Evolutionary conservation across 2,888 invertebrate species (phyloP).

Genomic region (Amphiduros pacificus): DNA sequence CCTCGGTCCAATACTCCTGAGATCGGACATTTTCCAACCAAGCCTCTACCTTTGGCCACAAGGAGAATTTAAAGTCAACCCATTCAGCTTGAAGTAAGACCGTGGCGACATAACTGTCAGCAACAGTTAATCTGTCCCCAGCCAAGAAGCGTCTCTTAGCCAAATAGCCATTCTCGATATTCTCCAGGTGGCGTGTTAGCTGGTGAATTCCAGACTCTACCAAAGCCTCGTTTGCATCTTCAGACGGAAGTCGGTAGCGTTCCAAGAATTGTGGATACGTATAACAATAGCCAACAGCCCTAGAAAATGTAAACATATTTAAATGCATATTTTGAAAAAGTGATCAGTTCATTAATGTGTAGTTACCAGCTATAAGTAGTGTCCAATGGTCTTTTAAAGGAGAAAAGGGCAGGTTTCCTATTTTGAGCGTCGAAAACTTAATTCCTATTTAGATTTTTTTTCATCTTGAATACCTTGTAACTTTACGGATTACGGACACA

Average conservation of each 20-base stretch:
- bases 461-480: no score
- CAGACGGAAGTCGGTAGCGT: slow-evolving; percentile 38
- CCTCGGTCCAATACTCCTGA: slow-evolving; percentile 44
- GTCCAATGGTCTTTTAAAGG: no score
- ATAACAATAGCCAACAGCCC: slow-evolving; percentile 41
- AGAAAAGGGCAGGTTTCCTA: no score
- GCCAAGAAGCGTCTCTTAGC: slow-evolving; percentile 37
- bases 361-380: no score
- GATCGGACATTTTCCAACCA: slow-evolving; percentile 42
- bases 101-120: slow-evolving; percentile 43
- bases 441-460: no score
- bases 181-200: slow-evolving; percentile 40
- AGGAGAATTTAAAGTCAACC: slow-evolving; percentile 42
- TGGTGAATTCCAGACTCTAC: slow-evolving; percentile 41
- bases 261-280: slow-evolving; percentile 49
- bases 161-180: slow-evolving; percentile 43
- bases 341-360: no score
- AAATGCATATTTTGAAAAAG: no score
- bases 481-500: no score
- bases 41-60: slow-evolving; percentile 45
- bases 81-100: slow-evolving; percentile 44
- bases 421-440: no score
- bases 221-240: slow-evolving; percentile 41
- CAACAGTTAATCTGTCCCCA: slow-evolving; percentile 40
- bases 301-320: no score